A percentile compares a stretch with the other conserved stretches of the same genome.
Evolutionary conservation across 2,888 invertebrate species (phyloP).

Genomic region (Athalia cordata): DNA sequence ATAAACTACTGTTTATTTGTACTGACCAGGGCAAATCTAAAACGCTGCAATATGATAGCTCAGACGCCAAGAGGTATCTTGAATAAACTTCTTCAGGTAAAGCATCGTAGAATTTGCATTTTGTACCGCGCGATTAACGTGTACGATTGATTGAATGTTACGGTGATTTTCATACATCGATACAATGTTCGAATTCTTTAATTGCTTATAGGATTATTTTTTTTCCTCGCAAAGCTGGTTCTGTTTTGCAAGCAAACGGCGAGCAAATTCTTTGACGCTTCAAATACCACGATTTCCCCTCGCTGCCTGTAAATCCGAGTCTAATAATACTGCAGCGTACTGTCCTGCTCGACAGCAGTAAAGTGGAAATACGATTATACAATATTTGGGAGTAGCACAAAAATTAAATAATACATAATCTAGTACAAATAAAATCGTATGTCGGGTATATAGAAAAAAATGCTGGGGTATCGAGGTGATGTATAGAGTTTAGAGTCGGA

Average conservation of each 20-base stretch:
- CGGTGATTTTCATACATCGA: too few species aligned
- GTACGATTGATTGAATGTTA: too few species aligned
- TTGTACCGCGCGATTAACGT: too few species aligned
- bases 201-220: too few species aligned
- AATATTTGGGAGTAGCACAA: neutral
- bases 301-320: conserved; percentile 22
- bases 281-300: conserved; percentile 13
- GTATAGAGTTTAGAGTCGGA: neutral
- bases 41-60: neutral
- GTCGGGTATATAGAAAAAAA: too few species aligned
- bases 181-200: too few species aligned
- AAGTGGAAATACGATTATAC: neutral
- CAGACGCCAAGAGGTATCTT: too few species aligned
- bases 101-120: too few species aligned
- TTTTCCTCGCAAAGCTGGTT: neutral
- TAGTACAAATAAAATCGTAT: too few species aligned
- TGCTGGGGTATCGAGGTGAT: too few species aligned
- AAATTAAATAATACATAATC: neutral
- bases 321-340: conserved; percentile 39
- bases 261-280: conserved; percentile 30
- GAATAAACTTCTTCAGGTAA: too few species aligned
- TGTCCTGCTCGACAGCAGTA: conserved; percentile 13
- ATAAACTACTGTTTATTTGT: conserved; percentile 20
- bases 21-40: neutral
- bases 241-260: conserved; percentile 21